Base-by-base conservation (phyloP, 2,113 vertebrate genomes). In the Xenopus laevis region DNA sequence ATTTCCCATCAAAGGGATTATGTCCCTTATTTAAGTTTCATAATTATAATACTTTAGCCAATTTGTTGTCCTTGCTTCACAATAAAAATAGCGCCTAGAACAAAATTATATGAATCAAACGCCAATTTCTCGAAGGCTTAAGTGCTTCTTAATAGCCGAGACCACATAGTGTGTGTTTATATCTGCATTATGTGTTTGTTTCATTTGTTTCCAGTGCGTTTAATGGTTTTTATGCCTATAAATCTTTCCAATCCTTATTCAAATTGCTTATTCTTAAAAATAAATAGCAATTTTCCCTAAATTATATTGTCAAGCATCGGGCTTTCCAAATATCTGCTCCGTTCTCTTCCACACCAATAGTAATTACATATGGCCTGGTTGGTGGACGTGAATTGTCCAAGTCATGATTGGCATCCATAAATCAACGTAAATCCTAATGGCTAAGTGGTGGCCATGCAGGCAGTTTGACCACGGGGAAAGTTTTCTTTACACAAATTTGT, bases 261-360 rank as follows among this genome's bases (percentile, higher is more conserved):
- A 59, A 66, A 65, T 46, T 33, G 50, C 50, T 53, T 13, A 30
- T 46, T 73, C 52, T 30, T 44, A 65, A 72, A 50, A 73, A 65
- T 47, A 58, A 65, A 67, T 27, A 59, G 46, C n/a, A 58, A 47
- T 18, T 5, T 40, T 40, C 71, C n/a, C 13, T 13, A 13, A 65
- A 73, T 58, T 45, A 57, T 63, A 30, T 73, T 57, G 50, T 61
- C 71, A 73, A 61, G 57, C 65, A 62, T 64, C 65, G 50, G 45
- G 45, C 50, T 27, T 57, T 65, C 50, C 46, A 65, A 73, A 45
- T 65, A 73, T 73, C 47, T 65, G 18, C 47, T 65, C 45, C 30
- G 55, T 65, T 45, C 62, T n/a, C 30, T 73, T 74, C 71, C 62
- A 74, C 44, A 59, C 63, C 71, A 46, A 17, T 66, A 67, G 46